Conservation (phyloP, 2,113 vertebrate species). For the Dolichotis patagonum region DNA sequence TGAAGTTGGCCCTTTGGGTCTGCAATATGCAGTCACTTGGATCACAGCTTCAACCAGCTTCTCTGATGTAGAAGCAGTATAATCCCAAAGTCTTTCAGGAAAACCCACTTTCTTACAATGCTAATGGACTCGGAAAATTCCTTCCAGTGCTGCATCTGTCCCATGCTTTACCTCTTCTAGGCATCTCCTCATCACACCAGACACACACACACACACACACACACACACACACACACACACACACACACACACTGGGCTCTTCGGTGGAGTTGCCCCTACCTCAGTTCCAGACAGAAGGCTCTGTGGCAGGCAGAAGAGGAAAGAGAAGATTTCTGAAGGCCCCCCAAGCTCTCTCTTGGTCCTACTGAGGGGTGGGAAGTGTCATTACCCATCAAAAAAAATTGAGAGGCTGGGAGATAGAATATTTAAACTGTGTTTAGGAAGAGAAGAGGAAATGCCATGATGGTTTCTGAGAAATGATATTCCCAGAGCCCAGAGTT, state of each 20-base stretch:
- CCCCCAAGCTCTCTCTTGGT: not conserved
- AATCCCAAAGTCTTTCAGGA: slow-evolving; percentile 8
- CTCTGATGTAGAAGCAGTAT: slow-evolving; percentile 26
- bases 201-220: not conserved
- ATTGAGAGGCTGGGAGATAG: not conserved
- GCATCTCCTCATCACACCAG: no score
- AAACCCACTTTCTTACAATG: not conserved
- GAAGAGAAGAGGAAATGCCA: slow-evolving; percentile 23
- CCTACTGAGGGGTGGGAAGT: not conserved
- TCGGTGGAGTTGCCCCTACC: not conserved
- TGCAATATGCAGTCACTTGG: slow-evolving; percentile 22
- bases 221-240: not conserved
- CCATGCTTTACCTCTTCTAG: not conserved
- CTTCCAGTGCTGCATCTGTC: not conserved
- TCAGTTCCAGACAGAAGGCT: not conserved
- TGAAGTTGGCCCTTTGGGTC: slow-evolving; percentile 22
- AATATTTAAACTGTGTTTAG: not conserved
- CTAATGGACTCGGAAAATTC: not conserved
- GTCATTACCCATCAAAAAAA: not conserved
- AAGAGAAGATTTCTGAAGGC: not conserved
- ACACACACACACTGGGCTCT: not conserved
- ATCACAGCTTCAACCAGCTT: slow-evolving; percentile 25
- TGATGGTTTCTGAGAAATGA: not conserved
- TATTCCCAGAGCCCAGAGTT: not conserved
- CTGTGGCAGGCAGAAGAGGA: not conserved